These are phyloP conservation scores for Carassius auratus DNA, from an alignment of 2,113 vertebrate species.

Conservation along the genomic window DNA sequence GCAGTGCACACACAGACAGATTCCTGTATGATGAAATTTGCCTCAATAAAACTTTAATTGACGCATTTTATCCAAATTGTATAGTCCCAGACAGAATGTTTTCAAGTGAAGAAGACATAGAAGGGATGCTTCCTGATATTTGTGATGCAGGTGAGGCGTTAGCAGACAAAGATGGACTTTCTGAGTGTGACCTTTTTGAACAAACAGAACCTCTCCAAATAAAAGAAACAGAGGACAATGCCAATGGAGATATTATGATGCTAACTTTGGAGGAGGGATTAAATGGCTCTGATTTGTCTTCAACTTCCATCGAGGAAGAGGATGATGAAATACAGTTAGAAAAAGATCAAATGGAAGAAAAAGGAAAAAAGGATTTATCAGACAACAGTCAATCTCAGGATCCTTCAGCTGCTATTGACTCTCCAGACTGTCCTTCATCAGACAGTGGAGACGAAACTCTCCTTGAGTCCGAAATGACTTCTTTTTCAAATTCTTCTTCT, in stretches of 20 bases:
- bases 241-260: constrained; percentile 35
- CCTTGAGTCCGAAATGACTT: constrained; percentile 5
- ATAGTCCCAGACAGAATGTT: constrained; percentile 17
- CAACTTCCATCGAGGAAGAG: constrained; percentile 34
- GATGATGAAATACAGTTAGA: constrained; percentile 13
- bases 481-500: constrained; percentile 23
- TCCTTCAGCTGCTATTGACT: background rate
- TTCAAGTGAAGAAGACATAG: constrained; percentile 39
- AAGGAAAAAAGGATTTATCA: background rate
- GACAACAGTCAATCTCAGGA: constrained; percentile 1
- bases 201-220: constrained; percentile 25
- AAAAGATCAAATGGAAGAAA: background rate
- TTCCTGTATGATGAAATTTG: constrained; percentile 1
- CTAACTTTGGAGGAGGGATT: constrained; percentile 33
- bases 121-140: constrained; percentile 49
- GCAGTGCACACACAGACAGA: constrained; percentile 14
- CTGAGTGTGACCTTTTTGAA: constrained; percentile 51
- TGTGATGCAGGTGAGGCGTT: constrained; percentile 57
- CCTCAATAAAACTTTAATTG: background rate
- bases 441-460: constrained; percentile 19
- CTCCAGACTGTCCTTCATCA: constrained; percentile 31
- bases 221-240: background rate
- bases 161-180: constrained; percentile 56
- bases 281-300: constrained; percentile 30
- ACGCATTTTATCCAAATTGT: constrained; percentile 30